A percentile compares a stretch with the other conserved stretches of the same genome.
Evolutionary conservation across 1,140 invertebrate species (phyloP).

Genomic region (Chironomus tepperi): DNA sequence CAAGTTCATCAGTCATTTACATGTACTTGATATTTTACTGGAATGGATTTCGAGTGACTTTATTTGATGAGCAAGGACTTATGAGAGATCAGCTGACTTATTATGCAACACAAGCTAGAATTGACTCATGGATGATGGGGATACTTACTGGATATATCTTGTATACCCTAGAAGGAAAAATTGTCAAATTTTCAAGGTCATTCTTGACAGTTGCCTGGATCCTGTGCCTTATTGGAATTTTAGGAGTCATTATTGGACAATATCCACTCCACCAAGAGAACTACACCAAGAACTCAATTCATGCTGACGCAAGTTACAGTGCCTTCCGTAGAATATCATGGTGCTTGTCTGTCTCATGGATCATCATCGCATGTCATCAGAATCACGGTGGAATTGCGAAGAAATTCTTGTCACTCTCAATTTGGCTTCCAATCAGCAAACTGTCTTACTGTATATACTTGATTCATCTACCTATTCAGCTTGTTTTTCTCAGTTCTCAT

Average conservation of each 20-base stretch:
- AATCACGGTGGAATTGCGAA: background rate
- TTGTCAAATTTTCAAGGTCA: background rate
- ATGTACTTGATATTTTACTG: background rate
- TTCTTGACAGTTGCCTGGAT: background rate
- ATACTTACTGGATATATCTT: background rate
- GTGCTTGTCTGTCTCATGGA: background rate
- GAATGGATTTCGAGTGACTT: background rate
- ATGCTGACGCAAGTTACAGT: background rate
- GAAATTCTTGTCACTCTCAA: constrained; percentile 10
- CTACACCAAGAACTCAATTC: background rate
- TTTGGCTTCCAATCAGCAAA: background rate
- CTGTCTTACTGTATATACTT: background rate
- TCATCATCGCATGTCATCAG: background rate
- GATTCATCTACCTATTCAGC: background rate
- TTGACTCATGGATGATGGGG: background rate
- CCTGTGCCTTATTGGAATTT: background rate
- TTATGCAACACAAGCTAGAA: background rate
- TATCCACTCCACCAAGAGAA: background rate
- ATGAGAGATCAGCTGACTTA: background rate
- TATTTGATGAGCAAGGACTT: background rate
- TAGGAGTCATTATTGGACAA: background rate
- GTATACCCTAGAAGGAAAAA: background rate
- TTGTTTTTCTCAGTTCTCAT: background rate
- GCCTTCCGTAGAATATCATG: background rate
- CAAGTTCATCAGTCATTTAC: background rate